phyloP scores from a whole-genome alignment of 2,113 vertebrate species.

The Aegithalos caudatus region DNA sequence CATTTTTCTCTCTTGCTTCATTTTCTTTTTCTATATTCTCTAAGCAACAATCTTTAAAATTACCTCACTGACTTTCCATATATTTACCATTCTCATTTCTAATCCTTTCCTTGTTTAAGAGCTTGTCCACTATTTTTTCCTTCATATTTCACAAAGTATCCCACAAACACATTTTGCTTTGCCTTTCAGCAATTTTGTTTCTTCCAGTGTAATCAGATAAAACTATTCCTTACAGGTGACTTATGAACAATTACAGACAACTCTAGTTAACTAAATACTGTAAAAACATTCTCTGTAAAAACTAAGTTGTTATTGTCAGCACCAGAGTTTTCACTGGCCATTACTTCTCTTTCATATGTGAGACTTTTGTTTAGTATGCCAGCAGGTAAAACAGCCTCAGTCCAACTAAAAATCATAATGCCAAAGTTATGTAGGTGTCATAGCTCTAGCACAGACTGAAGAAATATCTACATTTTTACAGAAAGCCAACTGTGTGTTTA shows the following conservation, averaged over 20 bases:
- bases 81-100: not conserved
- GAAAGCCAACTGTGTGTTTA: not conserved
- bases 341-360: not conserved
- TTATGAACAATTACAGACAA: not conserved
- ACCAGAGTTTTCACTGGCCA: not conserved
- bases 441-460: not conserved
- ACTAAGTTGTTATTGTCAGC: not conserved
- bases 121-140: not conserved
- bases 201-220: not conserved
- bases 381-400: not conserved
- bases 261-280: not conserved
- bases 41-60: not conserved
- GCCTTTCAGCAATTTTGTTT: not conserved
- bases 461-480: not conserved
- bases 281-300: not conserved
- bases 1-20: not conserved
- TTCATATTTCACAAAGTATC: not conserved
- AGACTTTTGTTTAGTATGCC: not conserved
- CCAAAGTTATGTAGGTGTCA: not conserved
- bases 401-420: not conserved
- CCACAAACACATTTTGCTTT: not conserved
- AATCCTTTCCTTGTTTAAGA: not conserved
- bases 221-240: not conserved
- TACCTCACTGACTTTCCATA: not conserved
- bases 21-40: not conserved